Evolutionary conservation across 1,140 invertebrate genomes (phyloP).

Genomic region (Drosophila pachea): DNA sequence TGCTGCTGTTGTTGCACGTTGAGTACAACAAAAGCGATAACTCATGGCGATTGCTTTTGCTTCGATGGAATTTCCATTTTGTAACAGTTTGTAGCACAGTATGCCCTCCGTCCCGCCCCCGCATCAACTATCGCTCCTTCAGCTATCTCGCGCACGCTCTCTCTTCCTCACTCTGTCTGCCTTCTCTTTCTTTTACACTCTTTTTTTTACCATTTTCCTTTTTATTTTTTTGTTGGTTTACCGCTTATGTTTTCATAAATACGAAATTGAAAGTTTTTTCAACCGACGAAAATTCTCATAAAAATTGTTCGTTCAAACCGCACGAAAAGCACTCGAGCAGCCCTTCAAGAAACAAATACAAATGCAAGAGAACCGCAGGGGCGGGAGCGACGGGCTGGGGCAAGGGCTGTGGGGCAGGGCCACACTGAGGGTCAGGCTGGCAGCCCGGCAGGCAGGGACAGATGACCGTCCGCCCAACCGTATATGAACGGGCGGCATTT

Average conservation of each 20-base stretch:
- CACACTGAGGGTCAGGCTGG: slow-evolving; percentile 6
- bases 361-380: slow-evolving; percentile 10
- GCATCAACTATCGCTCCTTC: neutral
- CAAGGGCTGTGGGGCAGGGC: neutral
- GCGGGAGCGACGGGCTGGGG: neutral
- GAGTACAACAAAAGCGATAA: slow-evolving; percentile 28
- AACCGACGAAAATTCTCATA: slow-evolving; percentile 70
- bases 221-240: slow-evolving; percentile 10
- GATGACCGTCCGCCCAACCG: slow-evolving; percentile 41
- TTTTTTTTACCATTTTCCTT: neutral
- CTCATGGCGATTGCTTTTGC: slow-evolving; percentile 65
- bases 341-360: slow-evolving; percentile 64
- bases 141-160: neutral
- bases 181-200: neutral
- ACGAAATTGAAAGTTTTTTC: slow-evolving; percentile 73
- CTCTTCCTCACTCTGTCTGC: neutral
- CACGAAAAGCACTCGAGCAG: slow-evolving; percentile 50
- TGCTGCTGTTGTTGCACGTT: neutral
- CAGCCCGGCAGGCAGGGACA: slow-evolving; percentile 10
- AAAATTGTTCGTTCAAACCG: slow-evolving; percentile 70
- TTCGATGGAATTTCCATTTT: slow-evolving; percentile 68
- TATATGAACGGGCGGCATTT: slow-evolving; percentile 61
- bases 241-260: slow-evolving; percentile 65
- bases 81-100: slow-evolving; percentile 64
- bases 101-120: slow-evolving; percentile 1